Conservation (phyloP, 2,888 invertebrate genomes). For the Lamproptera curius region DNA sequence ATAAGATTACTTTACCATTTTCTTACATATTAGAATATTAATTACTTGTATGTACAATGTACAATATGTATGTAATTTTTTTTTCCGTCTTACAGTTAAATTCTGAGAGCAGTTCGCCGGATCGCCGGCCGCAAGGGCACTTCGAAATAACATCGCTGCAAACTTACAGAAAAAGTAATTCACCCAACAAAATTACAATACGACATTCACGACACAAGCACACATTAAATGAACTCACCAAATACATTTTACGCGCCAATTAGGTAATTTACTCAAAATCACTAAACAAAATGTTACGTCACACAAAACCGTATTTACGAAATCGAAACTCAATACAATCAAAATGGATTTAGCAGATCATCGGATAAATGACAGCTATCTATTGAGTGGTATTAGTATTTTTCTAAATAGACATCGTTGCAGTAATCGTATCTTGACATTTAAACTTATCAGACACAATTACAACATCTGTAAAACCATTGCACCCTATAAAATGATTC, state of each 20-base stretch:
- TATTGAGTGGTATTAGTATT: conserved; percentile 28
- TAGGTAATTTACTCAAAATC: not conserved
- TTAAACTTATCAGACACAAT: not conserved
- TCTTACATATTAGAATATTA: conserved; percentile 62
- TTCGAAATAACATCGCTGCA: conserved; percentile 59
- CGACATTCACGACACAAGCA: conserved; percentile 39
- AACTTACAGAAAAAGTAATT: conserved; percentile 36
- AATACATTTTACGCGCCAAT: conserved; percentile 3
- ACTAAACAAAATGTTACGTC: conserved; percentile 1
- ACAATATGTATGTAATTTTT: conserved; percentile 60
- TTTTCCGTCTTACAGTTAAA: conserved; percentile 65
- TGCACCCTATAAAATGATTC: too few relatives aligned
- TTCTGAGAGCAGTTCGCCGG: conserved; percentile 68
- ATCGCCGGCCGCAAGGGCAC: conserved; percentile 73
- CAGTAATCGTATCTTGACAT: conserved; percentile 4
- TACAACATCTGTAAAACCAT: conserved; percentile 6
- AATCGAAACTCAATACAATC: conserved; percentile 21
- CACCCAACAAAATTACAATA: conserved; percentile 34
- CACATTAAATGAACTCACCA: conserved; percentile 15
- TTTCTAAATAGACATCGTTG: conserved; percentile 12
- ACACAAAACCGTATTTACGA: too few relatives aligned
- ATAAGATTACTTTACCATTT: conserved; percentile 72
- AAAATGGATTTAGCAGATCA: conserved; percentile 23
- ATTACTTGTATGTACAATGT: conserved; percentile 76
- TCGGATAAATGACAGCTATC: conserved; percentile 24